phyloP scores from a whole-genome alignment of 1,140 invertebrate genomes.

The Dinoponera quadriceps region DNA sequence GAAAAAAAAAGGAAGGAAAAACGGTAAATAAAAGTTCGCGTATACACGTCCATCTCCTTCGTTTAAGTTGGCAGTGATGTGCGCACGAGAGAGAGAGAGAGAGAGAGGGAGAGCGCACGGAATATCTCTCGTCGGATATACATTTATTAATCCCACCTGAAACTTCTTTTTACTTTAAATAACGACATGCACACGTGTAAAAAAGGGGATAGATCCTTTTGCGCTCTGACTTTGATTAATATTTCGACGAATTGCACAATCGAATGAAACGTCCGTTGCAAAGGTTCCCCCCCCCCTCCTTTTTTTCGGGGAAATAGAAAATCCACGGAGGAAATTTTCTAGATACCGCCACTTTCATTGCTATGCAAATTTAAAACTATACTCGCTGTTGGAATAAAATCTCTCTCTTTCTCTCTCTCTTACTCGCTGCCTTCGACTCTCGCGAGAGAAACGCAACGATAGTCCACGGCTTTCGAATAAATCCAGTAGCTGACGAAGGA shows the following conservation, averaged over 20 bases:
- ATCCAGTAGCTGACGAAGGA: conserved; percentile 53
- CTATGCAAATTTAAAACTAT: conserved; percentile 43
- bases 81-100: no score
- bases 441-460: conserved; percentile 35
- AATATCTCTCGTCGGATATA: no score
- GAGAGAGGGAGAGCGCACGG: no score
- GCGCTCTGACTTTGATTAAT: neutral
- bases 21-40: neutral
- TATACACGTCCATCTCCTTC: conserved; percentile 3
- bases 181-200: neutral
- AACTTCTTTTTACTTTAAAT: conserved; percentile 2
- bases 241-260: neutral
- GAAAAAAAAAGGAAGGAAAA: neutral
- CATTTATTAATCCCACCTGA: conserved; percentile 2
- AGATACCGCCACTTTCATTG: neutral
- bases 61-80: neutral
- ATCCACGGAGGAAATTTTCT: conserved; percentile 17
- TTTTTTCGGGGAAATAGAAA: conserved; percentile 14
- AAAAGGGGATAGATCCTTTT: neutral
- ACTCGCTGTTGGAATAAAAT: neutral
- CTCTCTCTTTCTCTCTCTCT: neutral
- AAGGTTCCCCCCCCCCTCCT: neutral
- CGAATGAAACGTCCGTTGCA: neutral
- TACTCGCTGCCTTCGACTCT: neutral
- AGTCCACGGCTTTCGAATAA: conserved; percentile 49